A percentile compares a stretch with the other conserved stretches of the same genome.
These are phyloP conservation scores for Gasteruption jaculator DNA, from an alignment of 2,888 invertebrate species.

Conservation along the genomic window DNA sequence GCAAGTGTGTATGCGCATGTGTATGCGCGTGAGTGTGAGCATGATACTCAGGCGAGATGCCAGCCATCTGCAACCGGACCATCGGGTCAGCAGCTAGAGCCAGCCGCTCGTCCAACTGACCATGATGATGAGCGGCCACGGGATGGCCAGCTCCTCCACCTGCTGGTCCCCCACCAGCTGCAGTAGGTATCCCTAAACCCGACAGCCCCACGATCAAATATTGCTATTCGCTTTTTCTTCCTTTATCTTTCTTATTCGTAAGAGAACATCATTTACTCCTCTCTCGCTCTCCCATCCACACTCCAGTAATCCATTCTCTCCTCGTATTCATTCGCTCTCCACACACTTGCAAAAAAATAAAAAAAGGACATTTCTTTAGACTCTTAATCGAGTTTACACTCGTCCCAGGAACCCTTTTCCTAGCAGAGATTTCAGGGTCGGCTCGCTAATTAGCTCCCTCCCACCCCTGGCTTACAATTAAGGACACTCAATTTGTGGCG, in stretches of 20 bases:
- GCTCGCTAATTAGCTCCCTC: too few species aligned
- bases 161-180: constrained; percentile 49
- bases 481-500: too few species aligned
- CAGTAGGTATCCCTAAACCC: constrained; percentile 51
- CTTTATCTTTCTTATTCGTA: too few species aligned
- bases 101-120: constrained; percentile 71
- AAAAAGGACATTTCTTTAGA: too few species aligned
- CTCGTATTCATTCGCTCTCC: too few species aligned
- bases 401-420: too few species aligned
- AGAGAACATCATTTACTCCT: constrained; percentile 11
- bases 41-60: constrained; percentile 83
- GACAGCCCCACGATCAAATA: constrained; percentile 34
- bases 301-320: constrained; percentile 10
- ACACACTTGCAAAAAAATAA: too few species aligned
- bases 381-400: too few species aligned
- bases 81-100: constrained; percentile 87
- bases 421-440: too few species aligned
- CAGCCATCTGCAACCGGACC: constrained; percentile 90
- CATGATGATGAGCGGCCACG: constrained; percentile 59
- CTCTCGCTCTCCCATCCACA: constrained; percentile 13
- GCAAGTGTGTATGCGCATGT: constrained; percentile 86
- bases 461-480: too few species aligned
- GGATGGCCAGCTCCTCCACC: constrained; percentile 56
- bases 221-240: constrained; percentile 9
- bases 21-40: constrained; percentile 91